Evolutionary conservation across 2,888 invertebrate genomes (phyloP), one percentile per base, ranked within the genome.

Genomic region (Anagyrus pseudococci): DNA sequence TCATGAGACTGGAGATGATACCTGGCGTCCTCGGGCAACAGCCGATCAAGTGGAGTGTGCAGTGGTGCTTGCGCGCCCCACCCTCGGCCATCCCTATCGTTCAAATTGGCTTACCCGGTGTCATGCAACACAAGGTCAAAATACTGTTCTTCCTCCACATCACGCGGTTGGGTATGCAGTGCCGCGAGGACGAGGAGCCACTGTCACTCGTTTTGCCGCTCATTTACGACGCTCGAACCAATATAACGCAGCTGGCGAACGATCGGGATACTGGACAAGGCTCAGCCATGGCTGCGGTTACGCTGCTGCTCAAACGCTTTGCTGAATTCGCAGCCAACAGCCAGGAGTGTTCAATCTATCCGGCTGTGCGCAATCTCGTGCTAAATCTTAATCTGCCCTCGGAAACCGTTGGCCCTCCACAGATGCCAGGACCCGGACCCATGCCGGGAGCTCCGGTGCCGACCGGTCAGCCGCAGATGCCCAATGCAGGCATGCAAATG

Each of bases 21-120:
- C 87, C 88, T 0, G 84, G 84, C 13, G 74, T 88, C 13, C 83
- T 84, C 2, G 87, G 87, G 64, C 83, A 84, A 60, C 86, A 87
- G 55, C 88, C 87, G 57, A 83, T 90, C 70, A 93, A 92, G 74
- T 98, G 97, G 97, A 86, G 89, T 48, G 90, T 96, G 61, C 94
- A 94, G 81, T 92, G 94, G 89, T 94, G 96, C 82, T 86, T 97
- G 77, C 88, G 96, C 60, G 92, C 96, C 72, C 96, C 97, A 62
- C 96, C 96, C 68, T 91, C 93, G 41, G 89, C 90, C 17, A 86
- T 88, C 26, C 93, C 91, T 56, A 92, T 96, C 72, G 67, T 68
- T 6, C 67, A 69, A 17, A 67, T 66, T 15, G 70, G 71, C 33
- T 72, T 71, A 50, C 94, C 96, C n/a, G 90, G 90, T 57, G 96